Base-by-base conservation (phyloP, 1,140 invertebrate species). In the Coenobita brevimanus region DNA sequence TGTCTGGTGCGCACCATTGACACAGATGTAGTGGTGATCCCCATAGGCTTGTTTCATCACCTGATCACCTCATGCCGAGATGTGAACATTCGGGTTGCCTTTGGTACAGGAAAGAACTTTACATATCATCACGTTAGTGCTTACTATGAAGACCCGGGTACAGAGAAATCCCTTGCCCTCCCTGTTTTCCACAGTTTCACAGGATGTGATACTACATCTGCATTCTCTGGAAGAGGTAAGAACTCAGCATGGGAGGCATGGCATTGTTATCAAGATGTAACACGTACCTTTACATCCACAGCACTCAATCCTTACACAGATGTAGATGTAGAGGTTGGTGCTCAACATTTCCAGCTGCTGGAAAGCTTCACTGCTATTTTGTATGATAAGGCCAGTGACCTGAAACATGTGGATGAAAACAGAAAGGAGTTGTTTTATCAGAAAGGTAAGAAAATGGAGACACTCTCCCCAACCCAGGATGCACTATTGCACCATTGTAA, bases 401-500 rank as follows among this genome's bases (percentile, higher is more conserved):
- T 75, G 38, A 33, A 54, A 41, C 54, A 38, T n/a, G 76, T 79
- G 8, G 27, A 79, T 79, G 46, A 79, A 79, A n/a, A 38, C 43
- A 4, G 46, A 6, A 82, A 64, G 38, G 21, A 21, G n/a, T n/a
- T 69, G 27, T 82, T 13, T 36, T 82, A 36, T 57, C 78, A 80
- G 46, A 80, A 54, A 33, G 54, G 27, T 10, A 8, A 50, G 17
- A 50, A 6, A 17, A 50, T 50, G 46, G 46, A 50, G 17, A 6
- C 6, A 6, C 6, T 50, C 24, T n/a, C 43, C 3, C 43, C 43
- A 57, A 60, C 43, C 6, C 57, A 82, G 64, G 36, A 82, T 24
- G 24, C 80, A n/a, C 60, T 82, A 33, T 41, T 82, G 62, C 80
- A 82, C 30, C 80, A 82, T 33, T 8, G 6, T 17, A 82, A 82